These are phyloP conservation scores for Pseudotriccus pelzelni DNA, from an alignment of 2,797 vertebrate genomes.

Conservation along the genomic window DNA sequence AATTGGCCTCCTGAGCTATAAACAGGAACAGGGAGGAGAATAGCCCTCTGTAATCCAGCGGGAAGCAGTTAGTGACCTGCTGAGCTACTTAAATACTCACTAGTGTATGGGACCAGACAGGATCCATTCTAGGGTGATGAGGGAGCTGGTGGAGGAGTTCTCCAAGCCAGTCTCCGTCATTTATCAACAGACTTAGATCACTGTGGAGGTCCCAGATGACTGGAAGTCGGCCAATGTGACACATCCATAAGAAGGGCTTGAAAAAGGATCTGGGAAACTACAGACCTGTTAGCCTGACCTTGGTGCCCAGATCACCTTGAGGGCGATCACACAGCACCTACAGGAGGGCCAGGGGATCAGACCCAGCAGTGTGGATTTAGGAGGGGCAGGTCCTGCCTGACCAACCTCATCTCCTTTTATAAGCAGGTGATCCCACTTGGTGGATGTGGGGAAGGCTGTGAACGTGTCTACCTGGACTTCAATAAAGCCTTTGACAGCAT, in stretches of 20 bases:
- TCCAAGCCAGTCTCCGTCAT: rapidly evolving
- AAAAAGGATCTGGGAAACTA: background rate
- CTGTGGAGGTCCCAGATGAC: background rate
- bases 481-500: background rate
- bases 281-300: background rate
- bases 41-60: background rate
- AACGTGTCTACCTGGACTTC: background rate
- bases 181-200: background rate
- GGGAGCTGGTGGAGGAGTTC: background rate
- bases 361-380: background rate
- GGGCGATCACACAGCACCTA: background rate
- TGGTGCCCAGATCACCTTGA: background rate
- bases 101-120: background rate
- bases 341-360: background rate
- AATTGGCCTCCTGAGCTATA: background rate
- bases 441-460: background rate
- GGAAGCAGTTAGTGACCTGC: background rate
- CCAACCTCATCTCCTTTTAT: background rate
- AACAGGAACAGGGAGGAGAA: background rate
- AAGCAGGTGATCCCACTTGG: background rate
- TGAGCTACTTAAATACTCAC: background rate
- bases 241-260: background rate
- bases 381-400: background rate
- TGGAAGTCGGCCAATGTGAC: background rate
- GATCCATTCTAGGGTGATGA: background rate